Conservation (phyloP, 2,888 invertebrate genomes). For the Patella depressa region DNA sequence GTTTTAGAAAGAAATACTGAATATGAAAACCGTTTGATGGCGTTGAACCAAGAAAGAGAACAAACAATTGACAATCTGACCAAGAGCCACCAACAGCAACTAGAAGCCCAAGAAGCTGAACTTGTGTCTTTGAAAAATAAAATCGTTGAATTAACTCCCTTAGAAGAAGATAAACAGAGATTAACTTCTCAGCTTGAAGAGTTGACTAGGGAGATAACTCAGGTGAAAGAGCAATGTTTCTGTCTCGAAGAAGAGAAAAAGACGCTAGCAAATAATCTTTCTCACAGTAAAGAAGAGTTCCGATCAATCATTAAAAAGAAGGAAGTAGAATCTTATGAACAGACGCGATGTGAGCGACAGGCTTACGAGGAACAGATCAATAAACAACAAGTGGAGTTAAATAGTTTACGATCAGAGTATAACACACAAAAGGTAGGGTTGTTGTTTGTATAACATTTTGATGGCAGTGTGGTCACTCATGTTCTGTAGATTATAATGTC, state of each 20-base stretch:
- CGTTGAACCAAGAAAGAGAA: not conserved
- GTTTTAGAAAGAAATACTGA: slow-evolving; percentile 3
- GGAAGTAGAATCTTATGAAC: not conserved
- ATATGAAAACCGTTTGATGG: not conserved
- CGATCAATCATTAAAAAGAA: not conserved
- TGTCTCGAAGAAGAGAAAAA: not conserved
- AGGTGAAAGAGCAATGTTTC: slow-evolving; percentile 3
- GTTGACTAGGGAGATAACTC: not conserved
- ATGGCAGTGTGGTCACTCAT: not conserved
- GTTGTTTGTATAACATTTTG: not conserved
- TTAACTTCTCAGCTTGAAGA: slow-evolving; percentile 21
- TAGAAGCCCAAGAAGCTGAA: not conserved
- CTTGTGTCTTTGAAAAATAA: not conserved
- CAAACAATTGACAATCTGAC: slow-evolving; percentile 16
- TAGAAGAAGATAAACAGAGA: slow-evolving; percentile 14
- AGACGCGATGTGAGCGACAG: slow-evolving; percentile 12
- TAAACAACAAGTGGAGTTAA: slow-evolving; percentile 18
- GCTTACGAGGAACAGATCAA: slow-evolving; percentile 18
- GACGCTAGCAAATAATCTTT: slow-evolving; percentile 8
- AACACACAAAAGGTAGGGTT: slow-evolving; percentile 15
- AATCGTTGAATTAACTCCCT: not conserved
- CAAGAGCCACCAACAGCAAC: slow-evolving; percentile 6
- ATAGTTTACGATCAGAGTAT: slow-evolving; percentile 17
- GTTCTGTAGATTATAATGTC: not conserved
- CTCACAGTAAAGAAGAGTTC: slow-evolving; percentile 27